phyloP scores from a whole-genome alignment of 2,797 vertebrate species.

The Acomys russatus region DNA sequence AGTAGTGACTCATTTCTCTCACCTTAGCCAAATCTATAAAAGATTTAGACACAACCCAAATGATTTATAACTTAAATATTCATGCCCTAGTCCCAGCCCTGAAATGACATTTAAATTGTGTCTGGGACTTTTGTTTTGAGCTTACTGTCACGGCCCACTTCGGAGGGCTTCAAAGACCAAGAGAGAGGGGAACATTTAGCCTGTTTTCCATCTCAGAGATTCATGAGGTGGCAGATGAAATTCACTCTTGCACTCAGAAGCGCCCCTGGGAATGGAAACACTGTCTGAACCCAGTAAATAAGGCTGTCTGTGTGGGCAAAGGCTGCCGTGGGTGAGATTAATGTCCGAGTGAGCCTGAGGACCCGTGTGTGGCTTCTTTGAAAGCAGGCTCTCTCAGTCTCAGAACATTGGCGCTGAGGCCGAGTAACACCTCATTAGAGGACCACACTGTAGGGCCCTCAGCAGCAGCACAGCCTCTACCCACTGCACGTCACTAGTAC shows the following conservation, averaged over 20 bases:
- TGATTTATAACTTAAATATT: conserved; percentile 83
- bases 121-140: conserved; percentile 61
- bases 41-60: conserved; percentile 78
- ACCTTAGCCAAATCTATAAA: conserved; percentile 82
- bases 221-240: conserved; percentile 76
- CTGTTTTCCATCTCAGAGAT: conserved; percentile 78
- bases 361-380: background rate
- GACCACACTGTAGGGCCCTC: background rate
- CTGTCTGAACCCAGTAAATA: conserved; percentile 37
- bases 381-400: background rate
- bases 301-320: conserved; percentile 43
- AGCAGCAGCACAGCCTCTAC: background rate
- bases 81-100: conserved; percentile 43
- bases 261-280: conserved; percentile 62
- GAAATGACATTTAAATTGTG: conserved; percentile 71
- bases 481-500: background rate
- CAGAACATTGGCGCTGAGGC: background rate
- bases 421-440: background rate
- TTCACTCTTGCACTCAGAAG: background rate
- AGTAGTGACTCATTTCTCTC: conserved; percentile 79
- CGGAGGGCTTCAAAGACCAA: background rate
- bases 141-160: conserved; percentile 60
- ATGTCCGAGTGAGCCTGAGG: background rate
- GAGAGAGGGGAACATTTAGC: conserved; percentile 24
- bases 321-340: conserved; percentile 42